These are phyloP conservation scores for Spea hammondii DNA, from an alignment of 2,797 vertebrate genomes.

Conservation along the genomic window DNA sequence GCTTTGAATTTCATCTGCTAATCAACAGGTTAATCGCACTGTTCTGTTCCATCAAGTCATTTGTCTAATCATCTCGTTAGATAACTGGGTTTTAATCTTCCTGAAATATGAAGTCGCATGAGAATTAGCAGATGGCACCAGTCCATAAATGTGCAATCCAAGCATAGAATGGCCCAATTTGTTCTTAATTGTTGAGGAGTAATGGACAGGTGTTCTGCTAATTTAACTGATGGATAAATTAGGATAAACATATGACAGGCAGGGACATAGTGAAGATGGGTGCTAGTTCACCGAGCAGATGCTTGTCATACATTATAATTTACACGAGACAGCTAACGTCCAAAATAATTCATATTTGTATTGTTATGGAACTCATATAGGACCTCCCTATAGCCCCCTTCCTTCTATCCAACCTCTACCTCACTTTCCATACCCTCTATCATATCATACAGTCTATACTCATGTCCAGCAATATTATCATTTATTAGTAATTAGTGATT, in stretches of 20 bases:
- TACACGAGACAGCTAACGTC: neutral
- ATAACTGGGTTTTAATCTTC: neutral
- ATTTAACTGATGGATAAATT: neutral
- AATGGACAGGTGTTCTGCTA: constrained; percentile 6
- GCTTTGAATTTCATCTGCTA: too few relatives aligned
- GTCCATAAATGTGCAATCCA: neutral
- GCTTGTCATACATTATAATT: neutral
- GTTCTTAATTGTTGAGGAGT: neutral
- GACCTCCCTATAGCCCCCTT: too few relatives aligned
- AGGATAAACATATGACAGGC: neutral
- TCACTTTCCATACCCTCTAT: too few relatives aligned
- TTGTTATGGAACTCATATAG: neutral
- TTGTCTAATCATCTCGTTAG: neutral
- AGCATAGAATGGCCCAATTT: neutral
- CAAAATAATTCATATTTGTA: neutral
- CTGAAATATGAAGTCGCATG: neutral
- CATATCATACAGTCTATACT: too few relatives aligned
- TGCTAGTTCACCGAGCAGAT: neutral
- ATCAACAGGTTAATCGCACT: too few relatives aligned
- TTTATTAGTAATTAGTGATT: too few relatives aligned
- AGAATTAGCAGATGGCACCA: neutral
- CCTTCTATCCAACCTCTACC: too few relatives aligned
- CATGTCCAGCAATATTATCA: too few relatives aligned
- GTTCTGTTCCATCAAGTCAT: too few relatives aligned
- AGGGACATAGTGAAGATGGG: neutral